phyloP scores from a whole-genome alignment of 2,113 vertebrate species.

The Promerops cafer region DNA sequence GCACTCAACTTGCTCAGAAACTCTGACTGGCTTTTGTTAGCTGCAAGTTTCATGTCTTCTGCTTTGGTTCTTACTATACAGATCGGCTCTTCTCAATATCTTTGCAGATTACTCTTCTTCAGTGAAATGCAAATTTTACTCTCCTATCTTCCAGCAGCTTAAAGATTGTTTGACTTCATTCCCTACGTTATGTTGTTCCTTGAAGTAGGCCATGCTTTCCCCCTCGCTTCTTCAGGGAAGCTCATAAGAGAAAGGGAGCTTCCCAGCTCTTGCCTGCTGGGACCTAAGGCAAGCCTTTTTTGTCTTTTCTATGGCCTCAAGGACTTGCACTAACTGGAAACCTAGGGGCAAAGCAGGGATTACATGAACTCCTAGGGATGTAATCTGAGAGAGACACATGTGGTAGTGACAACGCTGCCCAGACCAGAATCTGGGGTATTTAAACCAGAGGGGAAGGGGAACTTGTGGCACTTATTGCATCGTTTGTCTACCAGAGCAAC shows the following conservation, averaged over 20 bases:
- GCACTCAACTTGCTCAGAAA: background rate
- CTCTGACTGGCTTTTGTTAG: background rate
- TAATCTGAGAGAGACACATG: background rate
- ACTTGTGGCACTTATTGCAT: background rate
- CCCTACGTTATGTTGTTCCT: background rate
- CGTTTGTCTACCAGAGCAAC: background rate
- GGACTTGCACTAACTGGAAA: background rate
- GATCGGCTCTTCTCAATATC: background rate
- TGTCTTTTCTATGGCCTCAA: background rate
- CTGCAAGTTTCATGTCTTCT: background rate
- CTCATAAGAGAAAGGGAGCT: background rate
- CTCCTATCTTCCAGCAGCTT: background rate
- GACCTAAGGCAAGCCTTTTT: background rate
- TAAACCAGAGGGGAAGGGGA: background rate
- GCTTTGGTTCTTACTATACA: background rate
- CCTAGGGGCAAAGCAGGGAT: background rate
- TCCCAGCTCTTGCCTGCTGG: background rate
- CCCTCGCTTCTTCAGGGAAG: background rate
- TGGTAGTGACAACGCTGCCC: background rate
- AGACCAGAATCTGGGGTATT: background rate
- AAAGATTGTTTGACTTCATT: background rate
- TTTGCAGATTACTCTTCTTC: background rate
- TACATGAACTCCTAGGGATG: background rate
- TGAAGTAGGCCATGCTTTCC: background rate
- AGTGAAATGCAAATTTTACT: background rate